These are phyloP conservation scores for Caracal caracal DNA, from an alignment of 2,113 vertebrate species.

Conservation along the genomic window DNA sequence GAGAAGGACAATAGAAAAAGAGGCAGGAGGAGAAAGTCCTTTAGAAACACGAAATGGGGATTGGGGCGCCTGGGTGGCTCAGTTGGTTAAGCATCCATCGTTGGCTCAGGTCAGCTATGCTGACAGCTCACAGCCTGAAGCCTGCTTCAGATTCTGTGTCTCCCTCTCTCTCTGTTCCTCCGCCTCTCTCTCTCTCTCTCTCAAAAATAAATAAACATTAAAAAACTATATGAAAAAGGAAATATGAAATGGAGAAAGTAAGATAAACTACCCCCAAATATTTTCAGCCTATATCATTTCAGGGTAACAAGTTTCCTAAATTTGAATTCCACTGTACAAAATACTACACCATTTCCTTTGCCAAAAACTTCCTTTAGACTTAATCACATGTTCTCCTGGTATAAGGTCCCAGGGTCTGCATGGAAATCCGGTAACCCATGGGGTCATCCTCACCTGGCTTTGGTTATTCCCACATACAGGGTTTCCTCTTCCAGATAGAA, in stretches of 20 bases:
- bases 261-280: background rate
- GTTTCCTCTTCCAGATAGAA: constrained; percentile 41
- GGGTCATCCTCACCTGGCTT: background rate
- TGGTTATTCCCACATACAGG: background rate
- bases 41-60: constrained; percentile 1
- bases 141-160: no score
- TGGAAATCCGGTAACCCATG: background rate
- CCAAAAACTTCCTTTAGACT: background rate
- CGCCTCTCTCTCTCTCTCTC: no score
- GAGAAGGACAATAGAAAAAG: background rate
- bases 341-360: background rate
- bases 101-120: no score
- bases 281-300: background rate
- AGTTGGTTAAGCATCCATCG: no score
- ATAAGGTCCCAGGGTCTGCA: background rate
- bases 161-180: no score
- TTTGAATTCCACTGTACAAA: background rate
- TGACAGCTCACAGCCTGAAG: no score
- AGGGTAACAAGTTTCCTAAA: background rate
- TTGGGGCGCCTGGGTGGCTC: no score
- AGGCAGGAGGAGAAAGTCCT: background rate
- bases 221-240: background rate
- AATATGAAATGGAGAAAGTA: background rate
- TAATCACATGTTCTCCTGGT: background rate
- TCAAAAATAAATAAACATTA: no score